A percentile compares a stretch with the other conserved stretches of the same genome.
Evolutionary conservation across 2,888 invertebrate genomes (phyloP).

Genomic region (Andrena praecox): DNA sequence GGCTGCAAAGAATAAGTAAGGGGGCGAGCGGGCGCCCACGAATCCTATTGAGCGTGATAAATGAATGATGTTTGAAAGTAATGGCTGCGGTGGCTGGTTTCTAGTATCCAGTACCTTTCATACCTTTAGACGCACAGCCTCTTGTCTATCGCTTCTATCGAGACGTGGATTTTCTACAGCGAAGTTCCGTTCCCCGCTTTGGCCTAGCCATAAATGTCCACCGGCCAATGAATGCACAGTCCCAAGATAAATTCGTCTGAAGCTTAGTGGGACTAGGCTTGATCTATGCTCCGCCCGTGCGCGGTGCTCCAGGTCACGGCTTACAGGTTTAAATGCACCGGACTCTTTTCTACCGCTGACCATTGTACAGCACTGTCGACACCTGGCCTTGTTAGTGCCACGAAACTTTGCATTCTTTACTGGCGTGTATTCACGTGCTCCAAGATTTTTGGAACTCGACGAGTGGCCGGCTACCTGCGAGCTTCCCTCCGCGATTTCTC

Average conservation of each 20-base stretch:
- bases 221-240: constrained; percentile 15
- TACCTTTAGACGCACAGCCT: background rate
- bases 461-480: background rate
- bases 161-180: constrained; percentile 11
- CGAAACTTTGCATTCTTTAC: background rate
- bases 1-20: background rate
- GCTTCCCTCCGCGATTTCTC: background rate
- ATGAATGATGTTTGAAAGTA: constrained; percentile 2
- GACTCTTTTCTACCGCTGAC: constrained; percentile 41
- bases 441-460: background rate
- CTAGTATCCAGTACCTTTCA: background rate
- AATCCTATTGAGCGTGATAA: background rate
- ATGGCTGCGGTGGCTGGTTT: background rate
- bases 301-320: constrained; percentile 51
- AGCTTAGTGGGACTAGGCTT: background rate
- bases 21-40: constrained; percentile 3
- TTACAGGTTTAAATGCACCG: constrained; percentile 50
- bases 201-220: background rate
- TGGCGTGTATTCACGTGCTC: background rate
- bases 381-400: constrained; percentile 42
- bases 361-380: constrained; percentile 27
- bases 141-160: background rate
- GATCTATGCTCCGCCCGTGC: constrained; percentile 23
- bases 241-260: constrained; percentile 24
- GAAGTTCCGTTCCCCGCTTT: constrained; percentile 11